Evolutionary conservation across 1,140 invertebrate species (phyloP), one percentile per base, ranked within the genome.

Genomic region (Diploscapter pachys): DNA sequence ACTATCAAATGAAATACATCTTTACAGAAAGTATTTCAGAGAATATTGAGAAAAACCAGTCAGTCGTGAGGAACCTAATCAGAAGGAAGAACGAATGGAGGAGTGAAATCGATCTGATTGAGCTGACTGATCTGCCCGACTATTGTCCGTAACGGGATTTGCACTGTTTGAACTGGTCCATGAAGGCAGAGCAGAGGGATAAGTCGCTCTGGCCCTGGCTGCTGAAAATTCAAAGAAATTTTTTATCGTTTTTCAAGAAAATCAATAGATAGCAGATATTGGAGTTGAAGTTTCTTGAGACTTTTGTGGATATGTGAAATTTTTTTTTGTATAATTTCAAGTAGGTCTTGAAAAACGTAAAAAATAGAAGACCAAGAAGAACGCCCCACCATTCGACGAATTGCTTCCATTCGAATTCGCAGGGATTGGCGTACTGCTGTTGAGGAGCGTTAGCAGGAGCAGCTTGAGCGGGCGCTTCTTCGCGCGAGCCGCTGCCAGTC

Each of bases 161-260:
- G 91, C 94, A 96, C 85, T 95, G 92, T 80, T 93, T 91, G 75
- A 96, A 88, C 71, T 92, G 93, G 87, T 95, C 93, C 86, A 95
- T 95, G 86, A 96, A 96, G 63, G 93, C 93, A 81, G 94, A 91
- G 84, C 94, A 96, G 2, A 96, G 89, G 3, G 90, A 89, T 5
- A 96, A 65, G 59, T 80, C 79, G 31, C 50, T 67, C 51, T 80
- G 75, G 57, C 69, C 70, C 63, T 80, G 77, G 49, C 71, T 53
- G 77, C 76, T 77, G 54, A 68, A 77, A 77, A 5, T 5, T 11
- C 49, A 1, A 8, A 63, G 78, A 5, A 48, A 8, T 6, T 5
- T 63, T 63, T 13, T 5, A 73, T 74, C 31, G 31, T 31, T 31
- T 31, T 31, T 31, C 31, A 31, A 31, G 31, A 31, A 31, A 31